These are phyloP conservation scores for Epistrophe eligans DNA, from an alignment of 2,888 invertebrate species.

Conservation along the genomic window DNA sequence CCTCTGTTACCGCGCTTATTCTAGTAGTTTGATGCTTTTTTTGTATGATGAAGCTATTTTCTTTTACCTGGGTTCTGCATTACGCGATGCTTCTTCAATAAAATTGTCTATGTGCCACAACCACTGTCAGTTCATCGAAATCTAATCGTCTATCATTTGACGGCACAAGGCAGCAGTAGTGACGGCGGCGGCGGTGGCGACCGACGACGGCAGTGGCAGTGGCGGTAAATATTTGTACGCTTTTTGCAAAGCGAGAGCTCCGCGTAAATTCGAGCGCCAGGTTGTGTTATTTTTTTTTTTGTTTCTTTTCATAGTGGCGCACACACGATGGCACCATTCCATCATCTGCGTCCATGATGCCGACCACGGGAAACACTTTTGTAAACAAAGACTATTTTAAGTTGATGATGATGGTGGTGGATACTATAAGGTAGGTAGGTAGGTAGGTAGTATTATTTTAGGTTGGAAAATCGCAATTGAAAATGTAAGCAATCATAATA, in stretches of 20 bases:
- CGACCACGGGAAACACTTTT: conserved; percentile 67
- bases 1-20: neutral
- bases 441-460: conserved; percentile 5
- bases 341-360: conserved; percentile 63
- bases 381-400: conserved; percentile 71
- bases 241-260: conserved; percentile 37
- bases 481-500: neutral
- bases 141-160: conserved; percentile 64
- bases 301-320: conserved; percentile 54
- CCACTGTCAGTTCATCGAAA: conserved; percentile 51
- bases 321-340: conserved; percentile 72
- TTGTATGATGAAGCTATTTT: conserved; percentile 20
- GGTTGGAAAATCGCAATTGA: neutral
- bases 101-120: conserved; percentile 39
- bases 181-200: neutral
- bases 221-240: conserved; percentile 25
- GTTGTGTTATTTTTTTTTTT: conserved; percentile 55
- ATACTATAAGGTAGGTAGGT: neutral
- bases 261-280: conserved; percentile 61
- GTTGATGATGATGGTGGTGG: conserved; percentile 71
- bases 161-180: neutral
- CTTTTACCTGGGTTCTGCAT: conserved; percentile 38
- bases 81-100: conserved; percentile 43
- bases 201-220: neutral
- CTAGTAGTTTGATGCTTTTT: conserved; percentile 22